Evolutionary conservation across 2,888 invertebrate species (phyloP).

Genomic region (Isotomurus palustris): DNA sequence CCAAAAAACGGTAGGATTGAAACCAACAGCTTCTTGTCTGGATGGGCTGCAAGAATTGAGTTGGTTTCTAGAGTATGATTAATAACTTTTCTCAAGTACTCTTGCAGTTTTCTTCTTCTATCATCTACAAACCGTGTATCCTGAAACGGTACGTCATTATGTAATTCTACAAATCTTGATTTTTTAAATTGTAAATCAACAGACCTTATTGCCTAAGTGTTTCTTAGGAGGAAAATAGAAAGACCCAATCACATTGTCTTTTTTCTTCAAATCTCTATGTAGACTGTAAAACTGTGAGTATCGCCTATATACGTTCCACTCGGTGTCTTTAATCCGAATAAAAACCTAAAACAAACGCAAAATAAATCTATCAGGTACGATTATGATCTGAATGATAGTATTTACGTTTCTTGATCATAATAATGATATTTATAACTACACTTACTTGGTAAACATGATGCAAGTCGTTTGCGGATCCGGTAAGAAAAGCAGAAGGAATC

Average conservation of each 20-base stretch:
- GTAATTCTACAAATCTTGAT: too few relatives aligned
- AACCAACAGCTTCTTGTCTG: slow-evolving; percentile 71
- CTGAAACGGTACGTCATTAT: too few relatives aligned
- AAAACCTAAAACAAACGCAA: slow-evolving; percentile 60
- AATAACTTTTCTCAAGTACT: slow-evolving; percentile 73
- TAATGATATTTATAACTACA: too few relatives aligned
- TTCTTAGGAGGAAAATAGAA: slow-evolving; percentile 95
- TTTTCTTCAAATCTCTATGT: slow-evolving; percentile 76
- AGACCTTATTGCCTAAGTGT: slow-evolving; percentile 87
- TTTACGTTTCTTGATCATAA: neutral
- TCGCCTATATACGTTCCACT: slow-evolving; percentile 93
- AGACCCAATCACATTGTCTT: slow-evolving; percentile 69
- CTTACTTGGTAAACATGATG: slow-evolving; percentile 86
- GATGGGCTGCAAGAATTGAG: slow-evolving; percentile 70
- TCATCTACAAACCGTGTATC: slow-evolving; percentile 82
- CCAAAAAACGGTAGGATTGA: slow-evolving; percentile 83
- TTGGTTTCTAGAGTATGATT: slow-evolving; percentile 63
- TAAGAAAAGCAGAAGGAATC: slow-evolving; percentile 81
- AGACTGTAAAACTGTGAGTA: slow-evolving; percentile 88
- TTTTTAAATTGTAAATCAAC: too few relatives aligned
- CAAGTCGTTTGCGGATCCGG: slow-evolving; percentile 65
- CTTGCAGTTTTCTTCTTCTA: slow-evolving; percentile 75
- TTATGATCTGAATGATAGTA: neutral
- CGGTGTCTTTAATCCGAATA: slow-evolving; percentile 75
- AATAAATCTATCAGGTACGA: neutral